Base-by-base conservation (phyloP, 2,797 vertebrate genomes). In the Micrastur ruficollis region DNA sequence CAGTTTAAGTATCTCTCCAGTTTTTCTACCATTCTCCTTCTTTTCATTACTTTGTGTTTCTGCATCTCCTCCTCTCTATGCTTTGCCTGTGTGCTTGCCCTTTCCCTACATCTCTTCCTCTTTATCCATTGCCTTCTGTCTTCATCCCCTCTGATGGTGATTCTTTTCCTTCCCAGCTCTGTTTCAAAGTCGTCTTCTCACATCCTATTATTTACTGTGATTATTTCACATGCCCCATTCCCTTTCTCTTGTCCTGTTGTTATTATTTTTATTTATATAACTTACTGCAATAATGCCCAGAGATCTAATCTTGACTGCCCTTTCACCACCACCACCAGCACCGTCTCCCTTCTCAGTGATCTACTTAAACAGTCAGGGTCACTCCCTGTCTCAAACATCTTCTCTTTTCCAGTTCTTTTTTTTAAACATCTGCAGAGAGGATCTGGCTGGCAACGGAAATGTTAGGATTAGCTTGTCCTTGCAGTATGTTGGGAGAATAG, bases 201-300 rank as follows among this genome's bases (percentile, higher is more conserved):
- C 16, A 74, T 22, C 12, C 26, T 27, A 7, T 38, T 93, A 23
- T 32, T 82, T 61, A 38, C 16, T 53, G 29, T 61, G 29, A 61
- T 68, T 14, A 42, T 68, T 89, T 90, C 44, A 81, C 18, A 58
- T 23, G 14, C 6, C 12, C 25, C 18, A 34, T 56, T 81, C 31
- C 14, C 7, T 68, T 83, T 80, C 49, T 65, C 16, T 15, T 75
- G n/a, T 44, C 20, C 59, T 81, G 17, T 76, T 84, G 26, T 21
- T 86, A 49, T 59, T 86, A 61, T 58, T 88, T 38, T 59, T 89
- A 36, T 78, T 78, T 78, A 71, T 89, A 72, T 47, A 78, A 65
- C 23, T 72, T 36, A n/a, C 6, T 53, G 21, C n/a, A 82, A 11
- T 5, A 65, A 19, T 49, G 22, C 22, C 38, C 14, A 71, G 44